Evolutionary conservation across 1,140 invertebrate species (phyloP), one percentile per base, ranked within the genome.

Genomic region (Drosophila equinoxialis): DNA sequence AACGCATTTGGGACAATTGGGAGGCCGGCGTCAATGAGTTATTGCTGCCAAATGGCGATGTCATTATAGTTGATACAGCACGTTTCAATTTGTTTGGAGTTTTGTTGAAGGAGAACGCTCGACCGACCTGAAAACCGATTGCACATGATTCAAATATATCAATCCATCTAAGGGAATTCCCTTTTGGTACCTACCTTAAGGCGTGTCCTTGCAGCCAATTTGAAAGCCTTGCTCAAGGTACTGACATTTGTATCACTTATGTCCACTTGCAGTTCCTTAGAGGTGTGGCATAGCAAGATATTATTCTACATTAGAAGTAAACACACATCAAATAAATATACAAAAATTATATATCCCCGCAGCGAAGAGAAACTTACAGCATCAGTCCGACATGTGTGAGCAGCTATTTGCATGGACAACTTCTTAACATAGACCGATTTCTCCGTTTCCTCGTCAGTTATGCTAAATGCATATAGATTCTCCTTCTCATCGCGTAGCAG

Each of bases 31-130:
- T 96, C 55, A 97, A 93, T 78, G 95, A 96, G 66, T 95, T 95
- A 10, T 95, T 95, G 77, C 95, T 96, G 63, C 96, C 96, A 93
- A 97, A 97, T 4, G 97, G 97, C 77, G 97, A 97, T 66, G 94
- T 94, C 96, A 98, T 97, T 94, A 97, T 96, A n/a, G 97, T 97
- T 10, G 97, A 98, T 89, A 98, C 96, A 3, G 98, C 97, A 61
- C 98, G 94, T 93, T 98, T 98, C 77, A 98, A 91, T 93, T 98
- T 98, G 60, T 96, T 97, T 17, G 98, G 98, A 6, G 98, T 98
- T 93, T 97, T 97, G 92, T 98, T 98, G 92, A 98, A 98, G 64
- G 97, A 98, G 85, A 99, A 96, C 64, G 97, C 97, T 76, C 98
- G 94, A 57, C 97, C 97, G 20, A 99, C 94, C 94, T 94, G 62